A percentile compares a stretch with the other conserved stretches of the same genome.
Conservation (phyloP, 1,140 invertebrate species). For the Melitaea cinxia region DNA sequence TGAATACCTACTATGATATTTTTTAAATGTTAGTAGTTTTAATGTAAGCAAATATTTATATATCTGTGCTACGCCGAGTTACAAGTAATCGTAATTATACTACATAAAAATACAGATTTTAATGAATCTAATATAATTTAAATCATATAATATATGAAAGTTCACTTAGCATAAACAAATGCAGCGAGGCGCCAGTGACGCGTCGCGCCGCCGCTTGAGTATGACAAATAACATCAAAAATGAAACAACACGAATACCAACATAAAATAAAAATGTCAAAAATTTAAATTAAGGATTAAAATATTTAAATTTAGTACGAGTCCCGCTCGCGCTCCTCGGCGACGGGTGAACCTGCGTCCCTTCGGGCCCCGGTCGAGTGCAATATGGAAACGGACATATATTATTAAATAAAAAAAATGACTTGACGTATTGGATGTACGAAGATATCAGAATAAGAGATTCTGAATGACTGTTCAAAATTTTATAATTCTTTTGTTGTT, state of each 20-base stretch:
- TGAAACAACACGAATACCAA: constrained; percentile 80
- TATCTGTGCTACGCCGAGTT: neutral
- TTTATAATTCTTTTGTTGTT: too few relatives aligned
- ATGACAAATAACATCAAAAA: constrained; percentile 81
- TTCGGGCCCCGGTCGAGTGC: constrained; percentile 16
- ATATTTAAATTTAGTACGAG: constrained; percentile 81
- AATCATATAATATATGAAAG: neutral
- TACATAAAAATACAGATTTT: constrained; percentile 1
- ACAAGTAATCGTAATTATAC: neutral
- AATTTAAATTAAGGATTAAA: constrained; percentile 82
- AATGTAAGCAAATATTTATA: too few relatives aligned
- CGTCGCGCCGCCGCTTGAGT: constrained; percentile 63
- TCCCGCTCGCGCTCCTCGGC: constrained; percentile 55
- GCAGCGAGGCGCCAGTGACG: constrained; percentile 64
- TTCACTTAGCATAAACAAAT: constrained; percentile 30
- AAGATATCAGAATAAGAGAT: too few relatives aligned
- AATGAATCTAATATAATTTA: constrained; percentile 3
- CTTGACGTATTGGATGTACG: too few relatives aligned
- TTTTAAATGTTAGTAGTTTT: too few relatives aligned
- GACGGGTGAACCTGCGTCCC: constrained; percentile 32
- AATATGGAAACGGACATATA: constrained; percentile 45
- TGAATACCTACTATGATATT: too few relatives aligned
- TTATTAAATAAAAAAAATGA: neutral
- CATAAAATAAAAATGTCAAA: constrained; percentile 82
- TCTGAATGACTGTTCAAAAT: too few relatives aligned